A percentile compares a stretch with the other conserved stretches of the same genome.
phyloP scores from a whole-genome alignment of 2,888 invertebrate genomes.

The Gortyna flavago region DNA sequence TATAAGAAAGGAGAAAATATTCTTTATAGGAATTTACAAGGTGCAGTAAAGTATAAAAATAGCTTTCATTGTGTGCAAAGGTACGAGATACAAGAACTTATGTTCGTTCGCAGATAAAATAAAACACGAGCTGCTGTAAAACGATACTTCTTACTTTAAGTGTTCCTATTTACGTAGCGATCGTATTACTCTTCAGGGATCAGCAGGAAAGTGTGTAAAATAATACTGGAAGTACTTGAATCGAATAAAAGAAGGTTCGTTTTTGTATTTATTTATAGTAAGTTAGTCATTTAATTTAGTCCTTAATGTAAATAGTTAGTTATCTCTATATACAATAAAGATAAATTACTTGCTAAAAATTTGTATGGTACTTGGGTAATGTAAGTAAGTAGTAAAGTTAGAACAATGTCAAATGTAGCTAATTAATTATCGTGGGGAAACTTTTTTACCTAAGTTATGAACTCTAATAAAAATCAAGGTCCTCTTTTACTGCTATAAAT shows the following conservation, averaged over 20 bases:
- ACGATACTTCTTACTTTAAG: constrained; percentile 56
- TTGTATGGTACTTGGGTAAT: neutral
- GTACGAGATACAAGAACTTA: constrained; percentile 31
- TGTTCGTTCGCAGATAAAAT: constrained; percentile 44
- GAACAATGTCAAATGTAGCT: constrained; percentile 6
- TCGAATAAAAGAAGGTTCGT: constrained; percentile 6
- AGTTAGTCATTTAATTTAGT: neutral
- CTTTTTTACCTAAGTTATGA: constrained; percentile 13
- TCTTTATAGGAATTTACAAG: constrained; percentile 1
- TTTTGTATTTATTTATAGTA: neutral
- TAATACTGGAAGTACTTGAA: constrained; percentile 12
- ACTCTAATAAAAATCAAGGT: constrained; percentile 29
- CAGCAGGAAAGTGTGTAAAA: constrained; percentile 3
- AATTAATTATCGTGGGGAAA: constrained; percentile 2
- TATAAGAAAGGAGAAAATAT: constrained; percentile 2
- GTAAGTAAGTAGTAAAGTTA: neutral
- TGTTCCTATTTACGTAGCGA: constrained; percentile 48
- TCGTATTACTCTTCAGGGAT: constrained; percentile 43
- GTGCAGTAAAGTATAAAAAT: constrained; percentile 44
- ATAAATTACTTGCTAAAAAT: neutral
- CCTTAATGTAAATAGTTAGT: too few relatives aligned
- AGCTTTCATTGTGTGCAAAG: constrained; percentile 42
- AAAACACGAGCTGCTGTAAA: constrained; percentile 51
- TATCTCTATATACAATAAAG: neutral
- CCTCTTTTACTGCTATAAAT: neutral